Conservation (phyloP, 2,113 vertebrate species). For the Pelecanus crispus region DNA sequence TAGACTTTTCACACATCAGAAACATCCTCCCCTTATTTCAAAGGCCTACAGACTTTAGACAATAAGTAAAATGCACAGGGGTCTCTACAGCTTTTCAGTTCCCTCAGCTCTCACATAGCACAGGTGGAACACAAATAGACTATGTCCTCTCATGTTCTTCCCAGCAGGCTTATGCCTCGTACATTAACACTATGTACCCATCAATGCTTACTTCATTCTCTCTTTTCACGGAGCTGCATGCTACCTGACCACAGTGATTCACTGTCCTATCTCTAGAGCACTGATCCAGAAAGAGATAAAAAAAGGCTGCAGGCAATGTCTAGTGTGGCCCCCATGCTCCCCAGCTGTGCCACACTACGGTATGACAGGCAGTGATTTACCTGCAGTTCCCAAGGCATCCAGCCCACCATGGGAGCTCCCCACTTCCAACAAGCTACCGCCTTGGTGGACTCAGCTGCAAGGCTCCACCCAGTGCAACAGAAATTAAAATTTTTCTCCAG, state of each 20-base stretch:
- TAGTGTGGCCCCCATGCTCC: rapidly evolving
- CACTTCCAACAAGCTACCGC: neutral
- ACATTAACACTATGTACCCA: neutral
- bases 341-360: rapidly evolving
- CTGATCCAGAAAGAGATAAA: neutral
- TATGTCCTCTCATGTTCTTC: neutral
- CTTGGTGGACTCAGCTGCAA: neutral
- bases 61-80: neutral
- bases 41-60: neutral
- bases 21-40: neutral
- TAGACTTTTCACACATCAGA: neutral
- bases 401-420: neutral
- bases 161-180: neutral
- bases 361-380: neutral
- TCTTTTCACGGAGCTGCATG: neutral
- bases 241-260: neutral
- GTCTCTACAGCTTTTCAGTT: neutral
- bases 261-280: neutral
- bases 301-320: neutral
- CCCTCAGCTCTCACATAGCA: neutral
- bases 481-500: neutral
- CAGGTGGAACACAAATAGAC: neutral
- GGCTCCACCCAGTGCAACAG: neutral
- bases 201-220: neutral
- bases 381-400: neutral